These are phyloP conservation scores for Microchirus variegatus DNA, from an alignment of 2,797 vertebrate species.

Conservation along the genomic window DNA sequence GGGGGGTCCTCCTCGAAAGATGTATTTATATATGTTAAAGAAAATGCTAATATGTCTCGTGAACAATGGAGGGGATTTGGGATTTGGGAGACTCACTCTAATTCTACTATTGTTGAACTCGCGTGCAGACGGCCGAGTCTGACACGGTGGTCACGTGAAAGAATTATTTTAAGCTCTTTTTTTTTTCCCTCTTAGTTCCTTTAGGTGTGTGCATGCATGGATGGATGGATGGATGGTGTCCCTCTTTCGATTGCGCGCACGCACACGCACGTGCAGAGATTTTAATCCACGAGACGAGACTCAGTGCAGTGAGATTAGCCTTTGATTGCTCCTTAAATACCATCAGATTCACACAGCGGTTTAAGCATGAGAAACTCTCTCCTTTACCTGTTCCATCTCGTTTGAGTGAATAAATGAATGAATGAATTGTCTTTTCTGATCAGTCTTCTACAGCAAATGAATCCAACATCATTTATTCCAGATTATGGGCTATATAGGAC, in stretches of 20 bases:
- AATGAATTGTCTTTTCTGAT: too few relatives aligned
- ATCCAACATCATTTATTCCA: too few relatives aligned
- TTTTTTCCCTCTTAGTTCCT: too few relatives aligned
- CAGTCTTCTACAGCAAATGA: too few relatives aligned
- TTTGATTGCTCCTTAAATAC: constrained; percentile 81
- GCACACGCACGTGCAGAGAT: constrained; percentile 38
- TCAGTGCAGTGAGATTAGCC: constrained; percentile 85
- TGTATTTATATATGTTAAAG: constrained; percentile 77
- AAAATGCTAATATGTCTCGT: constrained; percentile 83
- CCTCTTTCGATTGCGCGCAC: constrained; percentile 3
- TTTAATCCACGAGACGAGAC: constrained; percentile 84
- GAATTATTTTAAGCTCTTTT: constrained; percentile 17
- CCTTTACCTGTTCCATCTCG: too few relatives aligned
- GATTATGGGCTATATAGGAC: too few relatives aligned
- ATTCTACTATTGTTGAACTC: constrained; percentile 87
- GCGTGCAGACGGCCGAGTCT: constrained; percentile 84
- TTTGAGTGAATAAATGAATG: too few relatives aligned
- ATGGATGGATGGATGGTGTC: background rate
- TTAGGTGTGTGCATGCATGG: background rate
- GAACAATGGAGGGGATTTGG: constrained; percentile 62
- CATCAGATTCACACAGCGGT: too few relatives aligned
- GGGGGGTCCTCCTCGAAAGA: constrained; percentile 52
- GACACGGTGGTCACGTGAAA: constrained; percentile 81
- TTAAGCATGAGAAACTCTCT: background rate
- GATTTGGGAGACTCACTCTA: constrained; percentile 75